phyloP scores from a whole-genome alignment of 2,113 vertebrate genomes.

The Nothoprocta perdicaria region DNA sequence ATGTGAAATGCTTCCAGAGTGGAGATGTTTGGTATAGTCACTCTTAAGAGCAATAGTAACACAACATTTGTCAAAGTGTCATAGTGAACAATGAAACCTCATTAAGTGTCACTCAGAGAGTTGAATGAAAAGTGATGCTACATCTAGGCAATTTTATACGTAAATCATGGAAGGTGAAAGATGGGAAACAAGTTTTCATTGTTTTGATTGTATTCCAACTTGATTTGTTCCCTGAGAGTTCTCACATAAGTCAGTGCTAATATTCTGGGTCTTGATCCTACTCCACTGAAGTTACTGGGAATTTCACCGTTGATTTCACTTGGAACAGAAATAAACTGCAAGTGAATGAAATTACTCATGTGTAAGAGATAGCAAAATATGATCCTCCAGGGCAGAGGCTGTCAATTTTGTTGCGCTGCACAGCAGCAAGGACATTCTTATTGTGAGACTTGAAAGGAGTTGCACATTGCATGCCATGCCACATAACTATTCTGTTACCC shows the following conservation, averaged over 20 bases:
- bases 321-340: neutral
- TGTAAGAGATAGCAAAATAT: neutral
- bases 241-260: neutral
- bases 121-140: slow-evolving; percentile 38
- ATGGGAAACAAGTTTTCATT: slow-evolving; percentile 9
- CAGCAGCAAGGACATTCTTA: neutral
- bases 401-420: neutral
- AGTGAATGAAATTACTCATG: neutral
- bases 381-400: neutral
- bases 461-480: neutral
- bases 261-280: neutral
- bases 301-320: slow-evolving; percentile 17
- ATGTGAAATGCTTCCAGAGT: neutral
- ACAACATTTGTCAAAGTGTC: slow-evolving; percentile 59
- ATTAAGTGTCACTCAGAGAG: slow-evolving; percentile 36
- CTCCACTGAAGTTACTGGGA: neutral
- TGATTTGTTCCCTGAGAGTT: slow-evolving; percentile 15
- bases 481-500: neutral
- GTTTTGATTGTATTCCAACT: neutral
- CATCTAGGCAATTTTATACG: slow-evolving; percentile 20
- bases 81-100: slow-evolving; percentile 41
- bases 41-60: slow-evolving; percentile 21
- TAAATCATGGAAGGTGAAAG: slow-evolving; percentile 37
- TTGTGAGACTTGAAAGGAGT: neutral
- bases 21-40: slow-evolving; percentile 15